Evolutionary conservation across 2,888 invertebrate species (phyloP).

Genomic region (Ischnus inquisitorius): DNA sequence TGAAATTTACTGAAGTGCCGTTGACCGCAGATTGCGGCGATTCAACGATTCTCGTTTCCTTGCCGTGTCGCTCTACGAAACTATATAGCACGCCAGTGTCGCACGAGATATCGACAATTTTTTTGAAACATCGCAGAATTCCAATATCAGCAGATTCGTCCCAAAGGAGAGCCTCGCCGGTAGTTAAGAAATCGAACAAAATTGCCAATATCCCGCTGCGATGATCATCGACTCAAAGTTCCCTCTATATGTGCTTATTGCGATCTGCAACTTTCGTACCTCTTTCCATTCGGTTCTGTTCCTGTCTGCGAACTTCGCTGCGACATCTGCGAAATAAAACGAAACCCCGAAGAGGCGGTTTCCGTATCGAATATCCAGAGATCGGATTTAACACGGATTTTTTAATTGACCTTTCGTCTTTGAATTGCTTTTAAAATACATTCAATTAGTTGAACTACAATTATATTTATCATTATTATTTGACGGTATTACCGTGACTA

Average conservation of each 20-base stretch:
- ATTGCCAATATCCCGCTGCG: constrained; percentile 31
- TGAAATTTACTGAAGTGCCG: no score
- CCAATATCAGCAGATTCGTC: neutral
- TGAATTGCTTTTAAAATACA: no score
- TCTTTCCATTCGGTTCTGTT: no score
- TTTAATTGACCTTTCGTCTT: neutral
- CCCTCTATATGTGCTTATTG: constrained; percentile 8
- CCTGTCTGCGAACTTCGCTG: neutral
- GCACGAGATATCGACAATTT: neutral
- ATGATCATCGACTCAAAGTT: neutral
- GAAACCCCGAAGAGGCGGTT: neutral
- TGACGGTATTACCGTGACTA: no score
- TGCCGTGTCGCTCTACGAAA: neutral
- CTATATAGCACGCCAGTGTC: neutral
- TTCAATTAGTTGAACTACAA: no score
- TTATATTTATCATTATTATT: no score
- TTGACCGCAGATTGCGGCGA: no score
- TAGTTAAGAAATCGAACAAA: constrained; percentile 19
- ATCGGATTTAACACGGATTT: neutral
- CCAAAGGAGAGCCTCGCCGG: neutral
- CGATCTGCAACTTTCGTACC: neutral
- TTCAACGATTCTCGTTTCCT: no score
- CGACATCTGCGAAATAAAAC: neutral
- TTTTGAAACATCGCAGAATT: neutral
- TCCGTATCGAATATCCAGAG: neutral